Conservation (phyloP, 2,888 invertebrate genomes). For the Lepidocyrtoides sp. region DNA sequence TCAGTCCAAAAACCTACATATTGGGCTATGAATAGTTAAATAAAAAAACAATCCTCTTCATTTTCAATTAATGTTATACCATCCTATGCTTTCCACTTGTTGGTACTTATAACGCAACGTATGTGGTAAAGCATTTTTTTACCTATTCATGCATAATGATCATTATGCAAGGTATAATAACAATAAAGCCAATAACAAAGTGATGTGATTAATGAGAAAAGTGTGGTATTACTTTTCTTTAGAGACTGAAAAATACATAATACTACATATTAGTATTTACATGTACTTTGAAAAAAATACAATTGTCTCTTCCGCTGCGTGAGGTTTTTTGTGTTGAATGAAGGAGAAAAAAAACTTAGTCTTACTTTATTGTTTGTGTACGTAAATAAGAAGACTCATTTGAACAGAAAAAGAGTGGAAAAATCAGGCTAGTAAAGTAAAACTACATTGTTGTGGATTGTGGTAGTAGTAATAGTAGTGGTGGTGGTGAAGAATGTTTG, state of each 20-base stretch:
- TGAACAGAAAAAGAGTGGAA: conserved; percentile 36
- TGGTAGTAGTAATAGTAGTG: too few species aligned
- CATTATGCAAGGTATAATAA: conserved; percentile 50
- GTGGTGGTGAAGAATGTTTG: not conserved
- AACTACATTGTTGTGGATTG: conserved; percentile 46
- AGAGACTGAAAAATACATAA: not conserved
- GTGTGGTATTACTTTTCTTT: not conserved
- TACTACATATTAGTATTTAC: not conserved
- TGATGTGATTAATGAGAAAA: conserved; percentile 17
- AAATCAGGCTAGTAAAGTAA: conserved; percentile 54
- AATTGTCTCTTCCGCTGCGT: conserved; percentile 72
- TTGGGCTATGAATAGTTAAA: not conserved
- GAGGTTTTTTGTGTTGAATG: conserved; percentile 53
- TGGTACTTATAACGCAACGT: conserved; percentile 12
- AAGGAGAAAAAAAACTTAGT: conserved; percentile 43
- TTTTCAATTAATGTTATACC: not conserved
- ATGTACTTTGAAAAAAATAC: conserved; percentile 1
- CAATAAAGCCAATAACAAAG: conserved; percentile 34
- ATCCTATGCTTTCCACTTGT: not conserved
- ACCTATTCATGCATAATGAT: conserved; percentile 49
- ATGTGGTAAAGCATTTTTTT: conserved; percentile 15
- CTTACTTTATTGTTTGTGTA: conserved; percentile 5
- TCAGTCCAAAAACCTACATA: conserved; percentile 55
- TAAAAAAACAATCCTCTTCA: not conserved
- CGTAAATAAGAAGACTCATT: conserved; percentile 4